phyloP scores from a whole-genome alignment of 2,797 vertebrate genomes.

The Florisuga fusca region DNA sequence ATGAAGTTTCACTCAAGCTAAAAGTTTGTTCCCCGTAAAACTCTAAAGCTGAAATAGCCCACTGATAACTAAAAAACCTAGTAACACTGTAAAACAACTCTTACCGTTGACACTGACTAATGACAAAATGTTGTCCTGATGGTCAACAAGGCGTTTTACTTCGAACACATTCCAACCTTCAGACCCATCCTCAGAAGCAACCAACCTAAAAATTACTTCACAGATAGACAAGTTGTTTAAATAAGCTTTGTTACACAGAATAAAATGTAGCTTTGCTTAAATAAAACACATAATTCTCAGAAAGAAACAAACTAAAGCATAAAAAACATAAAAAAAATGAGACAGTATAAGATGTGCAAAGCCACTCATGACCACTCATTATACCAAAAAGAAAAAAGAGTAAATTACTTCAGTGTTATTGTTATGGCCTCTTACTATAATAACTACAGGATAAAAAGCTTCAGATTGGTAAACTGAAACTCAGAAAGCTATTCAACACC shows the following conservation, averaged over 20 bases:
- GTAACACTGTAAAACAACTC: neutral
- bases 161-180: conserved; percentile 78
- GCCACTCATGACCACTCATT: neutral
- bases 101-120: conserved; percentile 89
- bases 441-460: neutral
- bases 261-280: conserved; percentile 10
- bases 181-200: conserved; percentile 69
- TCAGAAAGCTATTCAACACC: neutral
- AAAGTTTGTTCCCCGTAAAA: neutral
- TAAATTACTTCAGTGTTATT: neutral
- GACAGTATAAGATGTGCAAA: neutral
- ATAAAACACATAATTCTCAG: neutral
- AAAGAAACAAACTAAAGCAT: neutral
- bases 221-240: conserved; percentile 19
- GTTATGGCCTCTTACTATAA: neutral
- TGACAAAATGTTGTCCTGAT: conserved; percentile 92
- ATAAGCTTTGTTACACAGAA: neutral
- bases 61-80: neutral
- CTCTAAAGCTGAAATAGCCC: neutral
- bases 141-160: conserved; percentile 86
- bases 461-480: neutral
- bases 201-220: conserved; percentile 91
- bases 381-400: neutral
- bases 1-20: neutral
- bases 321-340: neutral